A percentile compares a stretch with the other conserved stretches of the same genome.
phyloP scores from a whole-genome alignment of 2,797 vertebrate genomes.

The Acrossocheilus wenchowensis region DNA sequence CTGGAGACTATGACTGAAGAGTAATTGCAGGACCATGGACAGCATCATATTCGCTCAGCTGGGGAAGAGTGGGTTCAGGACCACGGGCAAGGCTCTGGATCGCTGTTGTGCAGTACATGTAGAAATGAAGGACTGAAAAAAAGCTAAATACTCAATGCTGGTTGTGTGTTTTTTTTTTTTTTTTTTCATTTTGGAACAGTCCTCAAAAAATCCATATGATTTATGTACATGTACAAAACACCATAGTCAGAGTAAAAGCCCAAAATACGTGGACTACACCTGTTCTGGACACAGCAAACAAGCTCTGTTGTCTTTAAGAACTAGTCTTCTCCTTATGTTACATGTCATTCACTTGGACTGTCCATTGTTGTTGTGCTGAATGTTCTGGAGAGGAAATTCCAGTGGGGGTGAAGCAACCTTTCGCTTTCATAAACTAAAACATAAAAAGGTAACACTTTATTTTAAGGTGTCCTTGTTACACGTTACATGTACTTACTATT shows the following conservation, averaged over 20 bases:
- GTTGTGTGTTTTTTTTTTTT: neutral
- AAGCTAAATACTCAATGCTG: neutral
- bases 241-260: neutral
- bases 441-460: neutral
- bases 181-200: neutral
- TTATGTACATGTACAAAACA: slow-evolving; percentile 2
- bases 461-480: neutral
- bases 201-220: neutral
- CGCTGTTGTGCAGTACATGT: neutral
- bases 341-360: neutral
- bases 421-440: neutral
- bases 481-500: neutral
- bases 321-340: slow-evolving; percentile 7
- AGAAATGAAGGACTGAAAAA: neutral
- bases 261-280: neutral
- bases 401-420: neutral
- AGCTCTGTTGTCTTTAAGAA: slow-evolving; percentile 11
- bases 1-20: slow-evolving; percentile 32
- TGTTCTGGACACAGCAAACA: slow-evolving; percentile 13
- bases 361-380: slow-evolving; percentile 27
- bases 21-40: slow-evolving; percentile 1
- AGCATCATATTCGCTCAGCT: neutral
- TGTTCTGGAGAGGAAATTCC: slow-evolving; percentile 18
- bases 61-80: neutral
- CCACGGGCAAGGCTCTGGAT: neutral